Conservation (phyloP, 2,888 invertebrate genomes). For the Cephus pygmeus region DNA sequence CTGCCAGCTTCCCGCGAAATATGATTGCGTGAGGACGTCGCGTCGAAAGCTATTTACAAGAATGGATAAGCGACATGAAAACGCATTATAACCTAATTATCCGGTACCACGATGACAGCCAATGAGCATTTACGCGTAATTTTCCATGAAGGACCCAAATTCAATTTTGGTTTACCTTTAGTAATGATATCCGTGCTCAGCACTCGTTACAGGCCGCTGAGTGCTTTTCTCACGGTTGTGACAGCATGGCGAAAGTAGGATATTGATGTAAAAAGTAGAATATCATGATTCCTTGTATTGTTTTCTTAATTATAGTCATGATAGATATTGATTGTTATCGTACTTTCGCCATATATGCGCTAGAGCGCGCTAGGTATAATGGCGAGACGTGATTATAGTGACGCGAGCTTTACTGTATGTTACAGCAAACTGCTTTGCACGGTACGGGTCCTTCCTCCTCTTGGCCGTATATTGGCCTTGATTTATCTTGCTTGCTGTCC, state of each 20-base stretch:
- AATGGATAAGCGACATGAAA: constrained; percentile 21
- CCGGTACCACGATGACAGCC: background rate
- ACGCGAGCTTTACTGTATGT: constrained; percentile 50
- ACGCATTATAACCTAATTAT: background rate
- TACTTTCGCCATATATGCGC: background rate
- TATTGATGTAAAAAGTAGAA: background rate
- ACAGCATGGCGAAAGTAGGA: background rate
- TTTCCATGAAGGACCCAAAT: background rate
- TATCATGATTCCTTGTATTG: background rate
- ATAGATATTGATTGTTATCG: background rate
- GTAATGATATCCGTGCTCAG: background rate
- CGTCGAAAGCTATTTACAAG: constrained; percentile 22
- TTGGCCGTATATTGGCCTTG: constrained; percentile 32
- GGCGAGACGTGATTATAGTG: background rate
- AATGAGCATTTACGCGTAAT: background rate
- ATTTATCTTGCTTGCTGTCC: constrained; percentile 35
- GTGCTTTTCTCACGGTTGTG: background rate
- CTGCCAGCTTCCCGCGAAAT: background rate
- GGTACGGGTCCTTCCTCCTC: constrained; percentile 48
- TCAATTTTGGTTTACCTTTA: background rate
- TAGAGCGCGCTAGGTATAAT: background rate
- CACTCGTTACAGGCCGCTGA: background rate
- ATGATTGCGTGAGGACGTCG: constrained; percentile 5
- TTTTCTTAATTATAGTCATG: background rate
- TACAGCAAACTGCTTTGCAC: constrained; percentile 58